These are phyloP conservation scores for Peribatodes rhomboidaria DNA, from an alignment of 2,888 invertebrate species.

Conservation along the genomic window DNA sequence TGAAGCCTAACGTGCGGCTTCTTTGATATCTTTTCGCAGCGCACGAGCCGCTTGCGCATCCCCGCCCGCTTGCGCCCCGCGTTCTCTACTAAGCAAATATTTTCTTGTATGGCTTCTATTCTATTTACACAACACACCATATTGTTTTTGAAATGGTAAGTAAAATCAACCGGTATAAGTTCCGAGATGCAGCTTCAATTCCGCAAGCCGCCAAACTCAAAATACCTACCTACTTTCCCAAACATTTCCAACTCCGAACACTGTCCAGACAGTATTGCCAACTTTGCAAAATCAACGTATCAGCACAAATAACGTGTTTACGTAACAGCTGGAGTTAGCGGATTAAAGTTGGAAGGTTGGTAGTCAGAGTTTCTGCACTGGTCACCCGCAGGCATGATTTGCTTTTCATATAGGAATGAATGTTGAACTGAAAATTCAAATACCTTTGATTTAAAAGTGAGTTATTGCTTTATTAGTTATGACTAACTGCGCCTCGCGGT, in stretches of 20 bases:
- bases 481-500: no score
- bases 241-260: slow-evolving; percentile 19
- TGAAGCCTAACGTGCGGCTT: no score
- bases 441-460: background rate
- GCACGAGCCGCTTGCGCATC: no score
- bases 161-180: no score
- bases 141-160: no score
- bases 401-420: slow-evolving; percentile 6
- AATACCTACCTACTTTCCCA: slow-evolving; percentile 10
- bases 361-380: slow-evolving; percentile 28
- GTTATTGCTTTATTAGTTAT: background rate
- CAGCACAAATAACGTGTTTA: slow-evolving; percentile 50
- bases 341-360: slow-evolving; percentile 51
- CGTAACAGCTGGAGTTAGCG: slow-evolving; percentile 40
- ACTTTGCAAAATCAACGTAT: slow-evolving; percentile 46
- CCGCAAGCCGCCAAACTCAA: slow-evolving; percentile 21
- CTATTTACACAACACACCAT: no score
- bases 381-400: slow-evolving; percentile 16
- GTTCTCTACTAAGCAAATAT: no score
- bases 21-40: no score
- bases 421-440: background rate
- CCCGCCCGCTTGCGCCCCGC: no score
- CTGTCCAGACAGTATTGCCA: slow-evolving; percentile 42
- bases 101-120: no score
- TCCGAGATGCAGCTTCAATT: background rate